Percentiles rank a stretch among this genome's conserved stretches.
phyloP scores from a whole-genome alignment of 2,113 vertebrate genomes.

The Hoplias malabaricus region DNA sequence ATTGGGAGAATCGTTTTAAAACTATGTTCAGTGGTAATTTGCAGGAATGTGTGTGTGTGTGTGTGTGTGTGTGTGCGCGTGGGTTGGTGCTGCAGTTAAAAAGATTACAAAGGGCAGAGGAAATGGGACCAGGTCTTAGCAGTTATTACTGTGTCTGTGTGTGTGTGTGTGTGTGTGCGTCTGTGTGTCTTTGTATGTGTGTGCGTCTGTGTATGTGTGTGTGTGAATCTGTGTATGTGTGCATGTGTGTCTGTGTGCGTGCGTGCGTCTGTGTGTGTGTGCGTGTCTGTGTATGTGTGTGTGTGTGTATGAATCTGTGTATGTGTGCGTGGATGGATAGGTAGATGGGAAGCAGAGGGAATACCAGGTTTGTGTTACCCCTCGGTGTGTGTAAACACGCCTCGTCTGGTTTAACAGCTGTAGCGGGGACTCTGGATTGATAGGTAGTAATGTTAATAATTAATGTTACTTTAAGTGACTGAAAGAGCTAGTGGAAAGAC shows the following conservation, averaged over 20 bases:
- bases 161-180: slow-evolving; percentile 2
- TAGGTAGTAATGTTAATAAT: neutral
- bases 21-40: too few relatives aligned
- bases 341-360: too few relatives aligned
- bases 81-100: neutral
- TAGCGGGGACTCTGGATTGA: neutral
- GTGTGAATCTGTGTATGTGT: too few relatives aligned
- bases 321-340: too few relatives aligned
- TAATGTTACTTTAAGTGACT: neutral
- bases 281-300: neutral
- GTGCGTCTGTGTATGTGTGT: too few relatives aligned
- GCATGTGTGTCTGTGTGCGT: neutral
- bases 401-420: neutral
- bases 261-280: slow-evolving; percentile 1
- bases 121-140: neutral
- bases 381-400: neutral
- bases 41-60: neutral
- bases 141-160: neutral
- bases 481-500: neutral
- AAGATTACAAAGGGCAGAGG: slow-evolving; percentile 16
- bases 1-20: too few relatives aligned
- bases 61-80: slow-evolving; percentile 1
- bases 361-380: too few relatives aligned
- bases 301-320: too few relatives aligned
- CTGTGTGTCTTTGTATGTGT: neutral